Conservation (phyloP, 2,888 invertebrate species). For the Eledone cirrhosa region DNA sequence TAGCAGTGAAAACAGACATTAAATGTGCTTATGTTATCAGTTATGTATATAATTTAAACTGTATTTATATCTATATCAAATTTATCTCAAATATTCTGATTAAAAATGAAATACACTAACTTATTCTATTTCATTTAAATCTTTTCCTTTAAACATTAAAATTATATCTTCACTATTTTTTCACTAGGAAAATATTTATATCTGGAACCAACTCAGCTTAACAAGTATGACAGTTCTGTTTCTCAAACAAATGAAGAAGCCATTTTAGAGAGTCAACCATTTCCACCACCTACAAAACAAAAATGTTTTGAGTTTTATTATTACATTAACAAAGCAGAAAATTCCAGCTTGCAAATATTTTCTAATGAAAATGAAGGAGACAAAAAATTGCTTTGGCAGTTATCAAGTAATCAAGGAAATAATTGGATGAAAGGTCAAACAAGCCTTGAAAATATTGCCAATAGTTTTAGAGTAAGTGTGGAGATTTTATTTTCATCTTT, state of each 20-base stretch:
- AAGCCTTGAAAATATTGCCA: no score
- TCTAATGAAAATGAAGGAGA: conserved; percentile 35
- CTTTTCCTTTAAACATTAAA: no score
- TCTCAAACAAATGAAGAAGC: not conserved
- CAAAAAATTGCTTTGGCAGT: conserved; percentile 42
- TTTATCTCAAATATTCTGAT: no score
- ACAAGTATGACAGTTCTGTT: no score
- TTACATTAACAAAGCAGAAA: conserved; percentile 57
- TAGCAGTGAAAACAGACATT: no score
- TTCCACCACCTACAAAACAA: conserved; percentile 16
- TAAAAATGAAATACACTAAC: no score
- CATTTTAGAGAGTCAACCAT: not conserved
- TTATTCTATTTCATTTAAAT: no score
- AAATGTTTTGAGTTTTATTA: conserved; percentile 62
- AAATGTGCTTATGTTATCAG: no score
- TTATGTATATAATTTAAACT: no score
- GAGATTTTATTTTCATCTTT: not conserved
- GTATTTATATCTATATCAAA: no score
- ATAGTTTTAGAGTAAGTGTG: no score
- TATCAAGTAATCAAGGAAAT: conserved; percentile 53
- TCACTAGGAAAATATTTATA: not conserved
- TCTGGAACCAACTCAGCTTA: not conserved
- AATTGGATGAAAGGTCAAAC: conserved; percentile 54
- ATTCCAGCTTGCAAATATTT: conserved; percentile 55
- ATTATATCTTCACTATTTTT: no score